A percentile compares a stretch with the other conserved stretches of the same genome.
phyloP scores from a whole-genome alignment of 2,888 invertebrate genomes.

The Bombylius major region DNA sequence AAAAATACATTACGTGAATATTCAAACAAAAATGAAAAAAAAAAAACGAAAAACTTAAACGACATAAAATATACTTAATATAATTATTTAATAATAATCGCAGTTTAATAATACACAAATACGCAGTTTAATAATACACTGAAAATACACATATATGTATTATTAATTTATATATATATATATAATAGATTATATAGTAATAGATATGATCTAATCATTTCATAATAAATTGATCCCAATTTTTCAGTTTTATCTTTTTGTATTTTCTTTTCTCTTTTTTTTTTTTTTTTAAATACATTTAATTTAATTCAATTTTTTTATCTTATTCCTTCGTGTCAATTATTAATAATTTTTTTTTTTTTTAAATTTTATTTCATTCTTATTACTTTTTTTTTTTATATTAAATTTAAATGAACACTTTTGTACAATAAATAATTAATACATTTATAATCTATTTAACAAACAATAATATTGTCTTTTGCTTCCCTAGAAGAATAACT shows the following conservation, averaged over 20 bases:
- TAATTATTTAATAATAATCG: too few relatives aligned
- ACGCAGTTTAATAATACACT: background rate
- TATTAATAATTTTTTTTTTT: background rate
- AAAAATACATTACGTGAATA: too few relatives aligned
- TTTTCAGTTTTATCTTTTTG: constrained; percentile 4
- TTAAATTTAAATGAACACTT: background rate
- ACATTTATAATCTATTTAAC: background rate
- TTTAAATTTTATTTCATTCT: background rate
- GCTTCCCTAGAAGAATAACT: too few relatives aligned
- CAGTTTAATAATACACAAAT: background rate
- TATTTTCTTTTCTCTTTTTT: background rate
- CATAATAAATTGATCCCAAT: constrained; percentile 7
- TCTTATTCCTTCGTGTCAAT: background rate
- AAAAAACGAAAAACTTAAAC: too few relatives aligned
- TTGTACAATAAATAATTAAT: background rate
- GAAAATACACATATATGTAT: background rate
- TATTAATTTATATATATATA: background rate
- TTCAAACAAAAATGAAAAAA: too few relatives aligned
- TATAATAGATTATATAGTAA: too few relatives aligned
- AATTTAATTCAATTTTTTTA: background rate
- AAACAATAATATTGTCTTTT: background rate
- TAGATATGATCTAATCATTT: background rate
- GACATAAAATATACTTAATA: too few relatives aligned
- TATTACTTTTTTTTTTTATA: background rate
- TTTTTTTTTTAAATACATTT: background rate